These are phyloP conservation scores for Tarsius wallacei DNA, from an alignment of 2,797 vertebrate species.

Conservation along the genomic window DNA sequence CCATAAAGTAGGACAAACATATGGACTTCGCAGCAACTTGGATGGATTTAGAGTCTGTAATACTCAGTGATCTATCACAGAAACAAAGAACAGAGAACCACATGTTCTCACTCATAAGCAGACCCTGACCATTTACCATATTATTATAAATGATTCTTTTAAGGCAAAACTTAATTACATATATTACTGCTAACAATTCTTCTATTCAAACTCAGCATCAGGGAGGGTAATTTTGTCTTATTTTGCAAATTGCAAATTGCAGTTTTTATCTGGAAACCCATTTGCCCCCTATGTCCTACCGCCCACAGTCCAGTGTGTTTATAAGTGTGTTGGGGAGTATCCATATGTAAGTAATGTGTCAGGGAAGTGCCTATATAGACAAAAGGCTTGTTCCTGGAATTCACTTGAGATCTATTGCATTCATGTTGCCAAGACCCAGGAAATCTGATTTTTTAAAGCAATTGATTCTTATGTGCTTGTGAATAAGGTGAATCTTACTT, in stretches of 20 bases:
- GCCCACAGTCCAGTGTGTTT: not conserved
- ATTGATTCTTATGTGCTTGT: not conserved
- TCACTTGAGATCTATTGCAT: not conserved
- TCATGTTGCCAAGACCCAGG: not conserved
- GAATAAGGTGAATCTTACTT: conserved; percentile 30
- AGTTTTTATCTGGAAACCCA: not conserved
- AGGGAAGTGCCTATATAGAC: too few relatives aligned
- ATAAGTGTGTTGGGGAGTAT: not conserved
- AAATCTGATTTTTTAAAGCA: not conserved
- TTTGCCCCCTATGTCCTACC: not conserved
- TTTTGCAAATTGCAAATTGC: conserved; percentile 47
- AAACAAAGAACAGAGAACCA: too few relatives aligned
- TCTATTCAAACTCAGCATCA: not conserved
- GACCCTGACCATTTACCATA: too few relatives aligned
- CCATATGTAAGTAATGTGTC: not conserved
- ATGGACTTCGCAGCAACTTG: too few relatives aligned
- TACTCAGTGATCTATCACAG: too few relatives aligned
- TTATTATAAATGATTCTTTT: too few relatives aligned
- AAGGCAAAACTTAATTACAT: conserved; percentile 56
- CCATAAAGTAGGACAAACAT: too few relatives aligned
- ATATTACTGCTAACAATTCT: not conserved
- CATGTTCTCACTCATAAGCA: too few relatives aligned
- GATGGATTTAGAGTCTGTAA: too few relatives aligned
- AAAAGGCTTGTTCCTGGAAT: not conserved
- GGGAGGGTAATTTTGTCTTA: not conserved